These are phyloP conservation scores for Ageneiosus marmoratus DNA, from an alignment of 2,113 vertebrate species.

Conservation along the genomic window DNA sequence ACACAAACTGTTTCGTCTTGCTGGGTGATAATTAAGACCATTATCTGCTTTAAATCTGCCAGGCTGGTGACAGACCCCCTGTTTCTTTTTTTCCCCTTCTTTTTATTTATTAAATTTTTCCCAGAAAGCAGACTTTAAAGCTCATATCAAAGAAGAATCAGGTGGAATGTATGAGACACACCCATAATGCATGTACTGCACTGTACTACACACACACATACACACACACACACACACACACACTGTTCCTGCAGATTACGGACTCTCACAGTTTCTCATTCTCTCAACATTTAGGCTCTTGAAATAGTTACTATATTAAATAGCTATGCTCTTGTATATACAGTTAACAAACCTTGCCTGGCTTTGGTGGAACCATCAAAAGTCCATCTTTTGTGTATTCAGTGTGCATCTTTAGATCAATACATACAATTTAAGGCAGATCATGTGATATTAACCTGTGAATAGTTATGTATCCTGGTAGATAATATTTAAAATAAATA, in stretches of 20 bases:
- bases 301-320: background rate
- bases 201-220: background rate
- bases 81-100: background rate
- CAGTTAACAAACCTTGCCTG: background rate
- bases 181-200: background rate
- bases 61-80: slow-evolving; percentile 12
- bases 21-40: slow-evolving; percentile 58
- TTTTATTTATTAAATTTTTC: background rate
- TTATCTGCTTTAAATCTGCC: slow-evolving; percentile 45
- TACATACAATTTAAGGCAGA: background rate
- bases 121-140: background rate
- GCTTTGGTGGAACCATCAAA: background rate
- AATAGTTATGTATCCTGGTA: background rate
- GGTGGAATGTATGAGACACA: slow-evolving; percentile 1
- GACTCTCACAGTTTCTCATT: background rate
- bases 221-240: background rate
- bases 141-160: slow-evolving; percentile 13
- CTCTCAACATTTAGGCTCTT: background rate
- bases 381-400: background rate
- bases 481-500: background rate
- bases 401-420: background rate
- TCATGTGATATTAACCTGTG: background rate
- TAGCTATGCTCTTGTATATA: background rate
- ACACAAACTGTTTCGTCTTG: slow-evolving; percentile 53
- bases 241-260: too few relatives aligned